Evolutionary conservation across 64 coral and sea anemone species (phyloP), one percentile per base, ranked within the genome.

Genomic region (Montipora foliosa): DNA sequence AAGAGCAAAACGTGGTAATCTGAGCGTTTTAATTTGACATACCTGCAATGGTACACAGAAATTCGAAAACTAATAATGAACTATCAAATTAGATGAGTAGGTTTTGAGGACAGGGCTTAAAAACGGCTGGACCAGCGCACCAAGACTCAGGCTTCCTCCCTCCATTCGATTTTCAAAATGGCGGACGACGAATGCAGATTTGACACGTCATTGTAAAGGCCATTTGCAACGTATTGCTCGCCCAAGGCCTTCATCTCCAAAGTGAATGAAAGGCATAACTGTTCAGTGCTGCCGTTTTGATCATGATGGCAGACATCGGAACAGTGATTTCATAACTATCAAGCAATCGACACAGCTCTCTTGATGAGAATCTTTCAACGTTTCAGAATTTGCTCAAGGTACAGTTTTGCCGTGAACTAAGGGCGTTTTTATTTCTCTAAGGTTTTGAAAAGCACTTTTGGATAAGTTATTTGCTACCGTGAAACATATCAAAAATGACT

Each of bases 41-140:
- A 29, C 25, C 25, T 29, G 25, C 25, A 29, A 29, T 29, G 25
- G 25, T 29, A 29, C 25, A 29, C 25, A 29, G 25, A 29, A 29
- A 29, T 29, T 29, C 25, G 1, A 29, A 29, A 29, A 29, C 1
- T 29, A 29, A 29, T 29, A 29, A 29, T 29, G 25, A 1, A 1
- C 25, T 29, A 29, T 29, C 25, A 29, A 29, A 29, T 29, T 29
- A 29, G 25, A 29, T 0, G 0, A 29, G 25, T 29, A 29, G 25
- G 25, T 29, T 29, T 29, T 29, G 0, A 29, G 25, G 77, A 79
- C 77, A 79, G 49, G 44, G 49, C 77, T 47, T 17, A 55, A 79
- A 79, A 79, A 79, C 77, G 48, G 49, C 77, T 22, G 77, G 47
- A 80, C 78, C 53, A 53, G 49, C 78, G 49, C 50, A 80, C 16